phyloP scores from a whole-genome alignment of 2,888 invertebrate genomes.

The Perithous albicinctus region DNA sequence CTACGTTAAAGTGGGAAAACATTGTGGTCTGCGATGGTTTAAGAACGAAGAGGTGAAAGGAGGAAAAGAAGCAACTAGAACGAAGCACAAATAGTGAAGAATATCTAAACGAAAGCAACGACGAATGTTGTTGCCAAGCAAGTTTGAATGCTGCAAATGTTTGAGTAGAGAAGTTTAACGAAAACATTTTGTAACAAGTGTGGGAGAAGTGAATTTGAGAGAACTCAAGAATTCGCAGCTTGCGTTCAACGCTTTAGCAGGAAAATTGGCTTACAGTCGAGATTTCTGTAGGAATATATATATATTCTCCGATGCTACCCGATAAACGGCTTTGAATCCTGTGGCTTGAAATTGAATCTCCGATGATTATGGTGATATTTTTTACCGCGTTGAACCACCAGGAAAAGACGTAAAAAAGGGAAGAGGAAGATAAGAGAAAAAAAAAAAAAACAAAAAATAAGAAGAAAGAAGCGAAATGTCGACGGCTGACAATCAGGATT shows the following conservation, averaged over 20 bases:
- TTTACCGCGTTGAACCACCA: not conserved
- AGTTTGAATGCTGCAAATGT: not conserved
- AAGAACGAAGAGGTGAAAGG: constrained; percentile 8
- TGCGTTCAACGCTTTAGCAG: not conserved
- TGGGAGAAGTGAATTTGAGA: not conserved
- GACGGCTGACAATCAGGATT: constrained; percentile 63
- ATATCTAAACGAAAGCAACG: not conserved
- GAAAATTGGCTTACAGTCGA: constrained; percentile 14
- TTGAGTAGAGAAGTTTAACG: not conserved
- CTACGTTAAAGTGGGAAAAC: constrained; percentile 28
- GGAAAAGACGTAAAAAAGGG: constrained; percentile 18
- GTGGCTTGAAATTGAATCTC: not conserved
- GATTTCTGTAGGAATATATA: not conserved
- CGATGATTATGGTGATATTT: not conserved
- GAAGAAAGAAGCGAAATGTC: constrained; percentile 56
- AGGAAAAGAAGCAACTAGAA: constrained; percentile 3
- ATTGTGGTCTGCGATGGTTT: constrained; percentile 11
- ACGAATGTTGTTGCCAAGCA: not conserved
- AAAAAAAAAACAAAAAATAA: not conserved
- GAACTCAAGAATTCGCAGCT: not conserved
- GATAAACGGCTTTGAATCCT: not conserved
- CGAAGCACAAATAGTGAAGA: constrained; percentile 25
- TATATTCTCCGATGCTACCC: not conserved
- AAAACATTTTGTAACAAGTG: not conserved
- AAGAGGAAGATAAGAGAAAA: constrained; percentile 13